A percentile compares a stretch with the other conserved stretches of the same genome.
Conservation (phyloP, 2,113 vertebrate species). For the Heterocephalus glaber region DNA sequence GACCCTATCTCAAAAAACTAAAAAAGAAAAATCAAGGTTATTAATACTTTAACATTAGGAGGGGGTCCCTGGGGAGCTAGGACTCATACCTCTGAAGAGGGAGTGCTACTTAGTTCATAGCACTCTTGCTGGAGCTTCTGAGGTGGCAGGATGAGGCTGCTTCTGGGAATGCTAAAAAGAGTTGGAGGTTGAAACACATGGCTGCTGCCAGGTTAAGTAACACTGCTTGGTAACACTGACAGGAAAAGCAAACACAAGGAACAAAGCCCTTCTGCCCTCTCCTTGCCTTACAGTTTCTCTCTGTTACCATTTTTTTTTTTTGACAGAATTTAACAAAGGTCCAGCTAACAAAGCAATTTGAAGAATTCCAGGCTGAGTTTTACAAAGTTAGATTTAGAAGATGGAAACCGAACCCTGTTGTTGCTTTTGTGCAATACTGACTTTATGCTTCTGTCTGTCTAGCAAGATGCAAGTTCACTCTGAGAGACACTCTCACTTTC, state of each 20-base stretch:
- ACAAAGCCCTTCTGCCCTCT: not conserved
- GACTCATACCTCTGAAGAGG: not conserved
- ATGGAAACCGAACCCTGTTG: not conserved
- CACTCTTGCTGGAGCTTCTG: not conserved
- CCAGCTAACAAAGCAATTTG: not conserved
- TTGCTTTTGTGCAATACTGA: not conserved
- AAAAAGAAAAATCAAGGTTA: not conserved
- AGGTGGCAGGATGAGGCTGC: not conserved
- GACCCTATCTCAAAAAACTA: not conserved
- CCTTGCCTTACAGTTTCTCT: not conserved
- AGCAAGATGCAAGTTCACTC: not conserved
- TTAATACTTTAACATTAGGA: not conserved
- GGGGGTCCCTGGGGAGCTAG: not conserved
- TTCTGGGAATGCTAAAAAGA: not conserved
- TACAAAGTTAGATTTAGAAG: slow-evolving; percentile 4
- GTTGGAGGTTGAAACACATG: not conserved
- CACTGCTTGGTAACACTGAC: not conserved
- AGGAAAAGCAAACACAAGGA: not conserved
- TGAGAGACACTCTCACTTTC: not conserved
- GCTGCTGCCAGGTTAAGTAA: not conserved
- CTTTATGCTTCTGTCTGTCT: not conserved
- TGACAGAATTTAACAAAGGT: slow-evolving; percentile 24
- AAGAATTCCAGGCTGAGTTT: not conserved
- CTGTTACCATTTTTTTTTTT: not conserved
- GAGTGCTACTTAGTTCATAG: not conserved